Evolutionary conservation across 2,113 vertebrate species (phyloP).

Genomic region (Prunella himalayana): DNA sequence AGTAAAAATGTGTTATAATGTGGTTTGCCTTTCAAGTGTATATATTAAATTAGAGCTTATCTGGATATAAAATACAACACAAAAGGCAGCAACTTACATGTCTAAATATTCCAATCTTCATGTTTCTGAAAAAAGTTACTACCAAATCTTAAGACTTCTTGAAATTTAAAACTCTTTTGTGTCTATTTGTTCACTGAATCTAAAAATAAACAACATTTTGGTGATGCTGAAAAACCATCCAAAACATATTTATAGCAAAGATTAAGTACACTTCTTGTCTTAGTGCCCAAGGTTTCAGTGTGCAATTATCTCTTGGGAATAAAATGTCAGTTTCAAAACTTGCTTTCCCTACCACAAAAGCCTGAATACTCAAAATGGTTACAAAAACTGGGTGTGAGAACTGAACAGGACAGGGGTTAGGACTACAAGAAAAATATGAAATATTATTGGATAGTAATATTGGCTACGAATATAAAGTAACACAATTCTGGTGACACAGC

Average conservation of each 20-base stretch:
- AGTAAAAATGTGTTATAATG: background rate
- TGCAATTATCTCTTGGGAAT: background rate
- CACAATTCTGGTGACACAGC: background rate
- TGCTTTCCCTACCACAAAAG: background rate
- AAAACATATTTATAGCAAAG: background rate
- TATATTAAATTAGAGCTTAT: background rate
- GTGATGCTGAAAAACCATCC: background rate
- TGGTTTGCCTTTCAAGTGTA: background rate
- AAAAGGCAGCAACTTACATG: background rate
- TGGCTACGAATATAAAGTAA: background rate
- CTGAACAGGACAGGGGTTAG: background rate
- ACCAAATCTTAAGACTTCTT: background rate
- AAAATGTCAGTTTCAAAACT: background rate
- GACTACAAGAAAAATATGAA: background rate
- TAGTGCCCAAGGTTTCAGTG: background rate
- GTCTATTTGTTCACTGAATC: background rate
- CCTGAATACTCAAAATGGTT: background rate
- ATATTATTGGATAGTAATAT: background rate
- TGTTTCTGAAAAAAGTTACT: background rate
- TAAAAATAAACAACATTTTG: background rate
- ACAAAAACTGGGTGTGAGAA: background rate
- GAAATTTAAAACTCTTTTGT: background rate
- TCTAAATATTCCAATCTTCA: background rate
- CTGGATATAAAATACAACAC: background rate
- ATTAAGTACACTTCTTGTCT: background rate